Base-by-base conservation (phyloP, 2,888 invertebrate genomes). In the Meteorus colon region DNA sequence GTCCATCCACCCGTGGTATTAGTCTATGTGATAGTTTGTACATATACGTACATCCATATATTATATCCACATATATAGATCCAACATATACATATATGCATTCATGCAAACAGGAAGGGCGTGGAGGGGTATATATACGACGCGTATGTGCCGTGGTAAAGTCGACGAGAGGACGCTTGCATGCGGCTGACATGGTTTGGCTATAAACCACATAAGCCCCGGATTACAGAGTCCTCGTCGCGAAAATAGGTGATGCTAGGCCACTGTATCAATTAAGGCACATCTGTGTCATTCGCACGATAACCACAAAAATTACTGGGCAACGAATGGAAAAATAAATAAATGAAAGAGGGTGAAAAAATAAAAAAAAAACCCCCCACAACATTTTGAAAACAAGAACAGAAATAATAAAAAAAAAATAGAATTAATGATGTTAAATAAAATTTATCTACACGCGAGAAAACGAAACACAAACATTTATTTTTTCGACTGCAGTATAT, bases 141-240 rank as follows among this genome's bases (percentile, higher is more conserved):
- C 60, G 63, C 73, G 65, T 76, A 59, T 67, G 68, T 59, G 59
- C 55, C 55, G 66, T 14, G n/a, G 55, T 67, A 51, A 63, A 73
- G 65, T 65, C 65, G 65, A 34, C 19, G 31, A 37, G 31, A 37
- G 65, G n/a, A 19, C 19, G 14, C 27, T 29, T 27, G 62, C 65
- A 65, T 65, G 65, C 79, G 81, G 82, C 83, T 84, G 86, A 87
- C 85, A 84, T 77, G 85, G 79, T 81, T 78, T 76, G 72, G 81
- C 82, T 82, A 84, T 86, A 87, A 84, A 82, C 84, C 83, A 82
- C 84, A 82, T 86, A 87, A 87, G 85, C 84, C 84, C 76, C 80
- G 73, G 81, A 87, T 87, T 86, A 86, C 84, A 81, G 82, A 85
- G 84, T 84, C 83, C 80, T 78, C 84, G 84, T 83, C 84, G 84